Base-by-base conservation (phyloP, 2,888 invertebrate genomes). In the Meandrusa payeni region DNA sequence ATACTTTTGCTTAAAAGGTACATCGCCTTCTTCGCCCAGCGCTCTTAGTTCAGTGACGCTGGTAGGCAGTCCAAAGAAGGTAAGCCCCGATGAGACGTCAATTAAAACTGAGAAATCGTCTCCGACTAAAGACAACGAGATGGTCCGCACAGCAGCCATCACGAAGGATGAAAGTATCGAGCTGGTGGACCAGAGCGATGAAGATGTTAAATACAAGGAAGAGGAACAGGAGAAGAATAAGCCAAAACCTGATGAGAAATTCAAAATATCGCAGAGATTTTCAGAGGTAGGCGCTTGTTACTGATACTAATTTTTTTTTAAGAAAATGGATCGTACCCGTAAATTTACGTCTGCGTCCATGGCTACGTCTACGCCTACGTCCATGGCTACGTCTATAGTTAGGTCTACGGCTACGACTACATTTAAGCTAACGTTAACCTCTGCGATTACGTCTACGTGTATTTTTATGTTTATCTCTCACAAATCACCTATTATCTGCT, bases 1-100 rank as follows among this genome's bases (percentile, higher is more conserved):
- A n/a, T n/a, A n/a, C 2, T 10, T 36, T 17, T 11, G 5, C 2
- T 22, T 10, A 13, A 9, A 33, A 87, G 86, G 85, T 9, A 77
- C 82, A 40, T 76, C 87, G 0, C 93, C 93, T 12, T 92, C 87
- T 5, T 94, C 94, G 0, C 94, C 94, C 0, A 93, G 94, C 27
- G 94, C 93, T 42, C 75, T 93, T 7, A 94, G 94, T 60, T 93
- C 93, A 5, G 91, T 92, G 0, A 94, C 94, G 0, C 65, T 94
- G 31, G 90, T 94, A 0, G 93, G 92, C 0, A 92, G 90, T 50
- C 80, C 82, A 0, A 85, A 79, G 40, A 81, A 81, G 43, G 55
- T 57, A 1, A 83, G 80, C 47, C 80, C 81, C 17, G 78, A 78
- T 5, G 68, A 72, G 2, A 49, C 65, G 1, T 52, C 58, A 2